A percentile compares a stretch with the other conserved stretches of the same genome.
Evolutionary conservation across 2,797 vertebrate species (phyloP).

Genomic region (Spinus pinus): DNA sequence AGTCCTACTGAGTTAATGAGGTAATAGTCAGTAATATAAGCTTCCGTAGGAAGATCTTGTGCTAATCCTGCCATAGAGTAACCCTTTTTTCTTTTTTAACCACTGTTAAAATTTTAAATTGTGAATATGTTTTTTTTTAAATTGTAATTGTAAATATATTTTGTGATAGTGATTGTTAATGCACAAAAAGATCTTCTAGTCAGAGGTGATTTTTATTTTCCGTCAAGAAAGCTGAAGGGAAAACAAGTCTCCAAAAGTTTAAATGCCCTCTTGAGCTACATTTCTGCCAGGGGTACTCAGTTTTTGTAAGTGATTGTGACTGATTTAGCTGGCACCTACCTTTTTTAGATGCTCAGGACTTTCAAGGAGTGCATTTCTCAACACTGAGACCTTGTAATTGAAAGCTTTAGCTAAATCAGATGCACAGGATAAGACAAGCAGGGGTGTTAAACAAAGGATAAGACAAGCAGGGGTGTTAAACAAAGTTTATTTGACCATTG

Average conservation of each 20-base stretch:
- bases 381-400: neutral
- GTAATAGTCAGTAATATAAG: neutral
- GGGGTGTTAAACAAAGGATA: no score
- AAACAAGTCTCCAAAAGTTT: neutral
- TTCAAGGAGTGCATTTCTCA: neutral
- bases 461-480: no score
- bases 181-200: neutral
- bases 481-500: neutral
- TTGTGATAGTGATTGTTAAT: neutral
- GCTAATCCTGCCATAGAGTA: neutral
- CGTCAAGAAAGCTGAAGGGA: neutral
- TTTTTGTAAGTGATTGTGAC: neutral
- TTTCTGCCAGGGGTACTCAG: neutral
- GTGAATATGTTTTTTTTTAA: neutral
- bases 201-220: neutral
- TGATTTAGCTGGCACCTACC: accelerated
- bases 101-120: neutral
- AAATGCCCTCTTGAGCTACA: neutral
- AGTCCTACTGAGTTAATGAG: neutral
- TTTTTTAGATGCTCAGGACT: neutral
- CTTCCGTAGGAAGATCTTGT: neutral
- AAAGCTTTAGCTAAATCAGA: neutral
- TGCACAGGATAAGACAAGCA: neutral
- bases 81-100: neutral
- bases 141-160: neutral